Conservation (phyloP, 2,888 invertebrate species). For the Stenichneumon culpator region DNA sequence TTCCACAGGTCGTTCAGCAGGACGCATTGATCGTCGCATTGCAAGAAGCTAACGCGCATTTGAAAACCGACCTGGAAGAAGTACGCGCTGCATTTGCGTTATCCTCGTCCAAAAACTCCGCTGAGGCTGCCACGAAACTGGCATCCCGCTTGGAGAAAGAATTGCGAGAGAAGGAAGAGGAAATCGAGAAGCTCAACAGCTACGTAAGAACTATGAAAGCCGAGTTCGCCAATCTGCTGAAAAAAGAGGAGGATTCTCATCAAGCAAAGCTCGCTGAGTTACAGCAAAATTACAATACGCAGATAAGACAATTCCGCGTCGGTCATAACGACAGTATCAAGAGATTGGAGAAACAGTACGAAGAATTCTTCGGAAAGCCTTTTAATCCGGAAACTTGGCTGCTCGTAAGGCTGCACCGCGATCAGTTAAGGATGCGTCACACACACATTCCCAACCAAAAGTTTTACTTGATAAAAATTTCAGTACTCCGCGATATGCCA, state of each 20-base stretch:
- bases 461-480: too few species aligned
- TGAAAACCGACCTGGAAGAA: constrained; percentile 66
- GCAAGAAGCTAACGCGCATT: constrained; percentile 35
- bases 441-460: not conserved
- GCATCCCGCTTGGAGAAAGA: constrained; percentile 66
- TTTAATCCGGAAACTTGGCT: constrained; percentile 75
- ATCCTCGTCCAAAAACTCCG: constrained; percentile 42
- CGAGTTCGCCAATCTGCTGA: constrained; percentile 63
- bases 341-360: constrained; percentile 74
- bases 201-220: constrained; percentile 60
- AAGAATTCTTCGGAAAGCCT: constrained; percentile 68
- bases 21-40: constrained; percentile 35
- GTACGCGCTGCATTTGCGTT: constrained; percentile 60
- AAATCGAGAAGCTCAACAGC: constrained; percentile 66
- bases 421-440: not conserved
- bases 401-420: constrained; percentile 58
- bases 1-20: constrained; percentile 23
- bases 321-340: constrained; percentile 76
- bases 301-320: constrained; percentile 70
- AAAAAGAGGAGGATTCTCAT: constrained; percentile 60
- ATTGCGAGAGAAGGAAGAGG: constrained; percentile 68
- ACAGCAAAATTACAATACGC: constrained; percentile 74
- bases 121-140: constrained; percentile 5
- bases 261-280: constrained; percentile 70
- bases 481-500: too few species aligned